phyloP scores from a whole-genome alignment of 2,888 invertebrate genomes.

The Eupeodes latifasciatus region DNA sequence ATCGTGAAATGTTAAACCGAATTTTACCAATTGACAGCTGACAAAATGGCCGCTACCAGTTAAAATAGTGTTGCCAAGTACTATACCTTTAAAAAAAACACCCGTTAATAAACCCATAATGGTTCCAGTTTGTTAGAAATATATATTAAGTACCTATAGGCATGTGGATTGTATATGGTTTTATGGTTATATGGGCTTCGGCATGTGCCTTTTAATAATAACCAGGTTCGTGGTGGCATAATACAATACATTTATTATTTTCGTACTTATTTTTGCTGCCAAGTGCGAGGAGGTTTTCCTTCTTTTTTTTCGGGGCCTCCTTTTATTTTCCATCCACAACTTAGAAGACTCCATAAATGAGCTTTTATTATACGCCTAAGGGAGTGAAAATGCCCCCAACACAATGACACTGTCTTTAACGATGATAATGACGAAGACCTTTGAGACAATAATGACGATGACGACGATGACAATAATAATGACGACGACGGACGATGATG shows the following conservation, averaged over 20 bases:
- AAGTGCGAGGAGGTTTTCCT: conserved; percentile 14
- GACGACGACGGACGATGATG: not conserved
- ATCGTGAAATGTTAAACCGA: too few species aligned
- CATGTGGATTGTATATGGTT: conserved; percentile 7
- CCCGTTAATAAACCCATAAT: too few species aligned
- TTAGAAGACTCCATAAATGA: conserved; percentile 59
- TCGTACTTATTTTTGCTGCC: conserved; percentile 57
- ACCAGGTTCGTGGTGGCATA: conserved; percentile 65
- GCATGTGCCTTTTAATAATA: conserved; percentile 51
- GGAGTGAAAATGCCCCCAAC: conserved; percentile 5
- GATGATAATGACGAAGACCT: conserved; percentile 5
- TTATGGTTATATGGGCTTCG: too few species aligned
- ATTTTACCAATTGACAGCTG: too few species aligned
- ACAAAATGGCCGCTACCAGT: too few species aligned
- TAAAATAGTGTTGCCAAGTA: too few species aligned
- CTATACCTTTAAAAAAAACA: too few species aligned
- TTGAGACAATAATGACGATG: conserved; percentile 39
- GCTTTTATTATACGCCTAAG: conserved; percentile 59
- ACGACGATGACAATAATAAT: conserved; percentile 30
- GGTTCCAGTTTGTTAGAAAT: not conserved
- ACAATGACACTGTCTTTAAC: not conserved
- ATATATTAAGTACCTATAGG: not conserved
- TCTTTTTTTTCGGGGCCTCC: not conserved
- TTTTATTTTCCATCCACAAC: not conserved
- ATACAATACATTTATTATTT: conserved; percentile 73